phyloP scores from a whole-genome alignment of 35 echinoderm and acorn worm genomes.

The Stichopus chloronotus region DNA sequence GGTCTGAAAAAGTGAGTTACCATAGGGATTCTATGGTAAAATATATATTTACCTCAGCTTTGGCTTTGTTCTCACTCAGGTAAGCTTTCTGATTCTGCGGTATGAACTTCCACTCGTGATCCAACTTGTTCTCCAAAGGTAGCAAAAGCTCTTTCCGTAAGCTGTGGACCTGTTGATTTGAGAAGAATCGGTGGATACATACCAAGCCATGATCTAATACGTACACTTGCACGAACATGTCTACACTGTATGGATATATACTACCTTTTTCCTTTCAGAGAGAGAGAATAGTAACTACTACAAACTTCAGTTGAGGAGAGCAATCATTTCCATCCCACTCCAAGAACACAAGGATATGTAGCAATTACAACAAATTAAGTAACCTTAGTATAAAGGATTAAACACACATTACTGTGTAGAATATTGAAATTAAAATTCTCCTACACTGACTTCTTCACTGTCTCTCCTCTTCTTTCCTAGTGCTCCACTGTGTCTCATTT shows the following conservation, averaged over 20 bases:
- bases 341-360: background rate
- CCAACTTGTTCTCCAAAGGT: constrained; percentile 78
- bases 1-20: too few species aligned
- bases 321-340: background rate
- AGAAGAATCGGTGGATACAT: background rate
- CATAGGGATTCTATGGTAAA: background rate
- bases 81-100: constrained; percentile 82
- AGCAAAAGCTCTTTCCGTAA: constrained; percentile 81
- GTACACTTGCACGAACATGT: background rate
- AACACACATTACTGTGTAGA: too few species aligned
- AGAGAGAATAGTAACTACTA: too few species aligned
- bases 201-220: too few species aligned
- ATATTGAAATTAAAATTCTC: too few species aligned
- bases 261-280: background rate
- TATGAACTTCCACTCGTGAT: constrained; percentile 71
- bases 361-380: background rate
- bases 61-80: constrained; percentile 79
- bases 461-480: too few species aligned
- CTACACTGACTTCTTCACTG: too few species aligned
- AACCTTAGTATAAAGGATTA: background rate
- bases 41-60: constrained; percentile 73
- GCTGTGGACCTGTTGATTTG: constrained; percentile 57
- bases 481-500: too few species aligned
- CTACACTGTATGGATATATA: background rate
- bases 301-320: background rate